Percentiles rank a stretch among this genome's conserved stretches.
Conservation (phyloP, 2,797 vertebrate genomes). For the Chaunax sp. region DNA sequence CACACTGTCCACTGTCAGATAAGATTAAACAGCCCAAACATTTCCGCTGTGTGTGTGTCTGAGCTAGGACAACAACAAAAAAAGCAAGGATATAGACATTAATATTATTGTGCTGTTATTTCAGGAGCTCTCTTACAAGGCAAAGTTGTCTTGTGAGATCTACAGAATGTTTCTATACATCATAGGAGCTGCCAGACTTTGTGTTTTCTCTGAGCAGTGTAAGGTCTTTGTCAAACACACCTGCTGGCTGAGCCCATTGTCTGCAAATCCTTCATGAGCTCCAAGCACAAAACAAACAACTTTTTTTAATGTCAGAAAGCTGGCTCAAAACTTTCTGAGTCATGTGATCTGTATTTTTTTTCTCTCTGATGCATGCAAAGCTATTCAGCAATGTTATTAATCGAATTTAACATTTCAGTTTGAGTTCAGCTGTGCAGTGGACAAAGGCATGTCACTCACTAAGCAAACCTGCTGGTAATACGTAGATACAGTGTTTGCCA, state of each 20-base stretch:
- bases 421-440: too few species aligned
- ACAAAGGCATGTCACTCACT: too few species aligned
- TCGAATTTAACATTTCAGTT: too few species aligned
- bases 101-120: not conserved
- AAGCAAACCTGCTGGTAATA: too few species aligned
- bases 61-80: not conserved
- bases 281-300: slow-evolving; percentile 9
- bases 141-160: too few species aligned
- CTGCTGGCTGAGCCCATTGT: slow-evolving; percentile 36
- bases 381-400: too few species aligned
- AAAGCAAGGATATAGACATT: not conserved
- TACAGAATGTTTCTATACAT: slow-evolving; percentile 35
- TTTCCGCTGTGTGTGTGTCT: not conserved
- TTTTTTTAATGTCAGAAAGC: slow-evolving; percentile 14
- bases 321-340: slow-evolving; percentile 3
- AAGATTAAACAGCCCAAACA: slow-evolving; percentile 10
- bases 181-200: slow-evolving; percentile 4
- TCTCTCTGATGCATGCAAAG: too few species aligned
- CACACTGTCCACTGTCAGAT: slow-evolving; percentile 22
- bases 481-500: too few species aligned
- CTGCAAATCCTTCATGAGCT: slow-evolving; percentile 7
- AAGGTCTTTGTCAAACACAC: slow-evolving; percentile 23
- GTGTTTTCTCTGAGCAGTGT: slow-evolving; percentile 10
- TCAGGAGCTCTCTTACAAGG: not conserved
- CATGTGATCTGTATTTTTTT: not conserved